Percentiles rank a stretch among this genome's conserved stretches.
Conservation (phyloP, 2,113 vertebrate species). For the Proterorhinus semilunaris region DNA sequence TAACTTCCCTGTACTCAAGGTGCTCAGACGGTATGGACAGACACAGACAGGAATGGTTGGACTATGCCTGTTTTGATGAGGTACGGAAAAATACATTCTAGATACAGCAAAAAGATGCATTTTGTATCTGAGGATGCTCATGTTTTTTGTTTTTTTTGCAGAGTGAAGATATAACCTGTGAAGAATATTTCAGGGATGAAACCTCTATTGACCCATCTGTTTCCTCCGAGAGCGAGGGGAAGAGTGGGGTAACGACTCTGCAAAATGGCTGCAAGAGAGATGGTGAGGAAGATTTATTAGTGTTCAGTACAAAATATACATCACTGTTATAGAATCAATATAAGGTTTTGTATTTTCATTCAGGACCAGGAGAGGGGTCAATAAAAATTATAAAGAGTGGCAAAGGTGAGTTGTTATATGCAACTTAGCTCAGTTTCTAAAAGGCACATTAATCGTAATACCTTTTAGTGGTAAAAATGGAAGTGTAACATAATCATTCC, state of each 20-base stretch:
- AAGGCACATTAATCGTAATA: too few relatives aligned
- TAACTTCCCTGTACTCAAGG: constrained; percentile 63
- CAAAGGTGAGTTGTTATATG: constrained; percentile 75
- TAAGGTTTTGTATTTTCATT: background rate
- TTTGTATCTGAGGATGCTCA: background rate
- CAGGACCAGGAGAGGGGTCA: constrained; percentile 78
- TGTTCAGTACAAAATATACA: background rate
- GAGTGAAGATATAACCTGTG: constrained; percentile 79
- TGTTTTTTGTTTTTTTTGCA: constrained; percentile 24
- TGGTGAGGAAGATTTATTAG: constrained; percentile 67
- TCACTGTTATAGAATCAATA: background rate
- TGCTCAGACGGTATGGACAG: constrained; percentile 95
- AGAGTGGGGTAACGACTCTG: constrained; percentile 60
- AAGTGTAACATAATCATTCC: too few relatives aligned
- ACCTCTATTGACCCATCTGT: constrained; percentile 46
- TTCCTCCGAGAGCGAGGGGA: constrained; percentile 44
- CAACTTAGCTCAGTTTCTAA: background rate
- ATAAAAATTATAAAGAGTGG: constrained; percentile 72
- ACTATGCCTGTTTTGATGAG: constrained; percentile 84
- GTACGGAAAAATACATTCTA: constrained; percentile 56
- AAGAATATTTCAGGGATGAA: constrained; percentile 76
- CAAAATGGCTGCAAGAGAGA: constrained; percentile 75
- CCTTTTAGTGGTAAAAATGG: too few relatives aligned
- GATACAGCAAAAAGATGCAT: background rate
- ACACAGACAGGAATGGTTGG: constrained; percentile 91